Percentiles rank a stretch among this genome's conserved stretches.
Conservation (phyloP, 64 coral and sea anemone genomes). For the Montipora capricornis region DNA sequence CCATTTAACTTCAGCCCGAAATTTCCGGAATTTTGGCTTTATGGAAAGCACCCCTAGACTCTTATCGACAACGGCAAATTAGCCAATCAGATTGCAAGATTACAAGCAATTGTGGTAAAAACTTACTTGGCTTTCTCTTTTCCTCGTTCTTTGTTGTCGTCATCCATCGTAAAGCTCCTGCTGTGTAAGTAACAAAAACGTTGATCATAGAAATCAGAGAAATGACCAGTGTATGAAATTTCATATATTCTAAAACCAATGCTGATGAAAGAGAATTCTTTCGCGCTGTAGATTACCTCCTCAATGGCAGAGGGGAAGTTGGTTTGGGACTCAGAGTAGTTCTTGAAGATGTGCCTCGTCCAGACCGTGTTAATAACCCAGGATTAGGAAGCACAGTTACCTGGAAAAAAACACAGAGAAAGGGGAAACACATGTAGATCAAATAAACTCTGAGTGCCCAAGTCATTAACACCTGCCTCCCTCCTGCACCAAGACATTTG, state of each 20-base stretch:
- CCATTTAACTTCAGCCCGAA: too few relatives aligned
- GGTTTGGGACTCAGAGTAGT: slow-evolving; percentile 11
- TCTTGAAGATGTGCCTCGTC: slow-evolving; percentile 2
- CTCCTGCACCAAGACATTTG: too few relatives aligned
- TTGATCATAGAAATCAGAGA: neutral
- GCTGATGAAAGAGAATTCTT: too few relatives aligned
- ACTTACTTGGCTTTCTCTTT: slow-evolving; percentile 28
- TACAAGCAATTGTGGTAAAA: too few relatives aligned
- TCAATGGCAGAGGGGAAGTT: slow-evolving; percentile 63
- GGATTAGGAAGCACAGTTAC: slow-evolving; percentile 53
- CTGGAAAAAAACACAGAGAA: neutral
- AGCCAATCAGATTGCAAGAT: too few relatives aligned
- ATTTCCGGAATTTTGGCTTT: too few relatives aligned
- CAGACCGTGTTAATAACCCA: slow-evolving; percentile 37
- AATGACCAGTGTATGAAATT: too few relatives aligned
- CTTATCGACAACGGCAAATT: too few relatives aligned
- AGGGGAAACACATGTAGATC: too few relatives aligned
- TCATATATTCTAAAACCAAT: neutral
- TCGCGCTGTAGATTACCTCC: slow-evolving; percentile 34
- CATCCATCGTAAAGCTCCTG: slow-evolving; percentile 51
- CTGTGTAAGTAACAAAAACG: neutral
- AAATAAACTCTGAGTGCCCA: too few relatives aligned
- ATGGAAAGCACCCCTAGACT: too few relatives aligned
- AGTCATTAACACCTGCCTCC: too few relatives aligned
- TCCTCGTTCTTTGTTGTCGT: slow-evolving; percentile 1